Conservation (phyloP, 2,888 invertebrate genomes). For the Apodemia duryi region DNA sequence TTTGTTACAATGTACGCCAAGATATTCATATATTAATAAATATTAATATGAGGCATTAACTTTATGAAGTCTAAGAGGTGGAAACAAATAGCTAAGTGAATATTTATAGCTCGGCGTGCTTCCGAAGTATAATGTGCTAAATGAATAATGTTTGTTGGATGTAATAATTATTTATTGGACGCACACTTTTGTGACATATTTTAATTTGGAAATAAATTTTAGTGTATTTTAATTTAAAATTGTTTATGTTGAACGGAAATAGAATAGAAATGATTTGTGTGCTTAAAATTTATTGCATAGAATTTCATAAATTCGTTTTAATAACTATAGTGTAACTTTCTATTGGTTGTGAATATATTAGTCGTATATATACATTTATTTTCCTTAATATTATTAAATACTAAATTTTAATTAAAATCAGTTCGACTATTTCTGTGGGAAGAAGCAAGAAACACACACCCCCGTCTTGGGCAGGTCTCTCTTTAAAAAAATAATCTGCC, state of each 20-base stretch:
- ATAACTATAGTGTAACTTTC: too few relatives aligned
- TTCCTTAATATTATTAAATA: too few relatives aligned
- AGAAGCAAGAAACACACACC: too few relatives aligned
- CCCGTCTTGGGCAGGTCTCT: too few relatives aligned
- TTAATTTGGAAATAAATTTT: slow-evolving; percentile 21
- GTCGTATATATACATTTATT: too few relatives aligned
- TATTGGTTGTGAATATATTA: too few relatives aligned
- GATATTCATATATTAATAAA: slow-evolving; percentile 70
- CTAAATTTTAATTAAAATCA: too few relatives aligned
- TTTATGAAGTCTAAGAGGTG: slow-evolving; percentile 71
- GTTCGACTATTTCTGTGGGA: too few relatives aligned
- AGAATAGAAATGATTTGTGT: too few relatives aligned
- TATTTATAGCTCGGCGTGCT: slow-evolving; percentile 64
- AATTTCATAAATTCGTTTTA: too few relatives aligned
- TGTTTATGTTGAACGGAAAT: not conserved
- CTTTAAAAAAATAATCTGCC: too few relatives aligned
- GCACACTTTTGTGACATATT: slow-evolving; percentile 27
- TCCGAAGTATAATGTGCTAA: slow-evolving; percentile 48
- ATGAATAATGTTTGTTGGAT: slow-evolving; percentile 41
- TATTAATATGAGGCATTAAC: slow-evolving; percentile 72
- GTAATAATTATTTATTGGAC: slow-evolving; percentile 28
- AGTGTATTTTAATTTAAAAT: not conserved
- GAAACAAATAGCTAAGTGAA: slow-evolving; percentile 66
- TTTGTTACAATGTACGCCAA: slow-evolving; percentile 48
- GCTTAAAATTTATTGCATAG: too few relatives aligned